These are phyloP conservation scores for Capitulum mitella DNA, from an alignment of 2,888 invertebrate genomes.

Conservation along the genomic window DNA sequence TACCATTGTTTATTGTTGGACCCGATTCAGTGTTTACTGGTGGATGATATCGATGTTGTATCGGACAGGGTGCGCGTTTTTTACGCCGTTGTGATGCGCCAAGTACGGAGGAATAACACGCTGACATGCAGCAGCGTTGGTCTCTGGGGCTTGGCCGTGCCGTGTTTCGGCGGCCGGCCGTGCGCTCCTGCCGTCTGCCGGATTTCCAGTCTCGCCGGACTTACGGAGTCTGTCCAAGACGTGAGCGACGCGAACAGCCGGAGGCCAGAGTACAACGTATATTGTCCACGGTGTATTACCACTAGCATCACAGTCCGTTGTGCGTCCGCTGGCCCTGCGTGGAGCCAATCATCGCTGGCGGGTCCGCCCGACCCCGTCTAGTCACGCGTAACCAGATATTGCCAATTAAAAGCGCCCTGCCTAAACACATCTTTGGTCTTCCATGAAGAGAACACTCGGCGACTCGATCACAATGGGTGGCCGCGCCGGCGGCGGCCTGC, in stretches of 20 bases:
- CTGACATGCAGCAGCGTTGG: background rate
- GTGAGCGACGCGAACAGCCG: background rate
- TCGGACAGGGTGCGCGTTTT: background rate
- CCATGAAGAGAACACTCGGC: background rate
- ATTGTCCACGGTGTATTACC: conserved; percentile 19
- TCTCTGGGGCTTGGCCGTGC: too few relatives aligned
- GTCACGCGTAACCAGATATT: background rate
- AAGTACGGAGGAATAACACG: background rate
- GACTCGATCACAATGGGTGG: background rate
- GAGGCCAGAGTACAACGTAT: background rate
- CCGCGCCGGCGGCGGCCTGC: background rate
- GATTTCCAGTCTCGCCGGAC: too few relatives aligned
- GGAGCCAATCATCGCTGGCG: background rate
- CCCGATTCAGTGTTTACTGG: background rate
- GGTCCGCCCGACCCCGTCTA: conserved; percentile 42
- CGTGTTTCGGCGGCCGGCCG: too few relatives aligned
- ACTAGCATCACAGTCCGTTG: conserved; percentile 17
- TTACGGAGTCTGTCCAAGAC: too few relatives aligned
- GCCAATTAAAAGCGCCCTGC: background rate
- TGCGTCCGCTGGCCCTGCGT: background rate
- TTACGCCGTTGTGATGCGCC: background rate
- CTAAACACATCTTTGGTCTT: background rate
- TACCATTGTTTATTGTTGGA: background rate
- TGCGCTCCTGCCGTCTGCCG: too few relatives aligned
- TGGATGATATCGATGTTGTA: background rate